Conservation (phyloP, 2,888 invertebrate genomes). For the Orgyia antiqua region DNA sequence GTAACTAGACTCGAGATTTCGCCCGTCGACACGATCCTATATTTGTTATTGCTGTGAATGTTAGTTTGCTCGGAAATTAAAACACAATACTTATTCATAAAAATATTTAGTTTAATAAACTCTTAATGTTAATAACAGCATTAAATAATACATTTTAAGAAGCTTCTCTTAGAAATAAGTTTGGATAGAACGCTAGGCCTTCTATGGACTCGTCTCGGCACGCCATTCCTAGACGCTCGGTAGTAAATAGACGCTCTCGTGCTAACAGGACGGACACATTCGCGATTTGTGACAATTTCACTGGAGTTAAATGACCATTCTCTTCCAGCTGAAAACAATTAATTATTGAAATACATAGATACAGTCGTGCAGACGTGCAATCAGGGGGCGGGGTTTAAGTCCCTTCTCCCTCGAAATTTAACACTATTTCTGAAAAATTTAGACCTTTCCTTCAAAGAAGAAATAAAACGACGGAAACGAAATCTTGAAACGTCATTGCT, state of each 20-base stretch:
- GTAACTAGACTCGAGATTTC: too few relatives aligned
- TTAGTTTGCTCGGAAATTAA: too few relatives aligned
- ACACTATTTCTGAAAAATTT: too few relatives aligned
- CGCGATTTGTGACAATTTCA: conserved; percentile 89
- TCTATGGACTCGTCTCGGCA: conserved; percentile 98
- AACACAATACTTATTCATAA: conserved; percentile 1
- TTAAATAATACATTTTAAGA: conserved; percentile 26
- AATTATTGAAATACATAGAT: too few relatives aligned
- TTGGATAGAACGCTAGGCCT: conserved; percentile 96
- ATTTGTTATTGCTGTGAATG: too few relatives aligned
- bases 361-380: too few relatives aligned
- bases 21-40: too few relatives aligned
- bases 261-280: conserved; percentile 94
- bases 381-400: too few relatives aligned
- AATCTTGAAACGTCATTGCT: too few relatives aligned
- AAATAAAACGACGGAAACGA: too few relatives aligned
- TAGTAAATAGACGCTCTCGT: conserved; percentile 90
- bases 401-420: too few relatives aligned
- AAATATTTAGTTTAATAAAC: conserved; percentile 17
- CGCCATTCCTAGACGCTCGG: conserved; percentile 91
- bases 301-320: conserved; percentile 87
- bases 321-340: conserved; percentile 79
- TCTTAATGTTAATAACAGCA: conserved; percentile 23
- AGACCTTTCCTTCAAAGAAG: too few relatives aligned
- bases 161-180: conserved; percentile 83